phyloP scores from a whole-genome alignment of 64 coral and sea anemone genomes.

The Trachythela sp. region DNA sequence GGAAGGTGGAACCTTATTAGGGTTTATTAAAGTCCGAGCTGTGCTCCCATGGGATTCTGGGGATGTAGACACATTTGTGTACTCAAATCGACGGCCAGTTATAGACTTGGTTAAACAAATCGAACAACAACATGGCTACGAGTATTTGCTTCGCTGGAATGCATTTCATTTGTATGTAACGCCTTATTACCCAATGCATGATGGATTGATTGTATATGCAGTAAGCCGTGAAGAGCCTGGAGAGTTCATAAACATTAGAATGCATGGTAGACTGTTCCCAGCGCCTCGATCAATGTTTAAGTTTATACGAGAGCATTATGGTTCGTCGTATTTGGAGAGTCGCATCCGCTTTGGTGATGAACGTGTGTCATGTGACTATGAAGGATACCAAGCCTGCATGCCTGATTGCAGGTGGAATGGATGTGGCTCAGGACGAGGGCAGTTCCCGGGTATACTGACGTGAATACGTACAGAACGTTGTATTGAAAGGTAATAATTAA shows the following conservation, averaged over 20 bases:
- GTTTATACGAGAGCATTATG: slow-evolving; percentile 2
- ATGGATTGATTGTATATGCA: not conserved
- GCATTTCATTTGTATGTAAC: slow-evolving; percentile 23
- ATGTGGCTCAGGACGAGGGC: not conserved
- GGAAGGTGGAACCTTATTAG: not conserved
- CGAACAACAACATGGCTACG: not conserved
- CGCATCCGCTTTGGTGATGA: slow-evolving; percentile 17
- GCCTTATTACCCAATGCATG: not conserved
- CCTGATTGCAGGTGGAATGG: slow-evolving; percentile 27
- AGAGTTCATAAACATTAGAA: not conserved
- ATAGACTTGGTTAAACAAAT: not conserved
- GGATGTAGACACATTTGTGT: slow-evolving; percentile 13
- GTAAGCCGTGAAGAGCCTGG: not conserved
- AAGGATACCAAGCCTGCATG: slow-evolving; percentile 17
- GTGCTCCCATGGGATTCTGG: not conserved
- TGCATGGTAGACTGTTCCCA: not conserved
- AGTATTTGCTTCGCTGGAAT: not conserved
- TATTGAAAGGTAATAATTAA: too few relatives aligned
- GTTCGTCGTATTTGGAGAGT: slow-evolving; percentile 6
- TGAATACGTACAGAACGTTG: too few relatives aligned
- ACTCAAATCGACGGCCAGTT: not conserved
- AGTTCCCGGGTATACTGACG: not conserved
- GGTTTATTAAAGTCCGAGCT: not conserved
- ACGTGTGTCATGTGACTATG: slow-evolving; percentile 23
- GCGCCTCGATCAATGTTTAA: not conserved